phyloP scores from a whole-genome alignment of 2,888 invertebrate species.

The Deilephila porcellus region DNA sequence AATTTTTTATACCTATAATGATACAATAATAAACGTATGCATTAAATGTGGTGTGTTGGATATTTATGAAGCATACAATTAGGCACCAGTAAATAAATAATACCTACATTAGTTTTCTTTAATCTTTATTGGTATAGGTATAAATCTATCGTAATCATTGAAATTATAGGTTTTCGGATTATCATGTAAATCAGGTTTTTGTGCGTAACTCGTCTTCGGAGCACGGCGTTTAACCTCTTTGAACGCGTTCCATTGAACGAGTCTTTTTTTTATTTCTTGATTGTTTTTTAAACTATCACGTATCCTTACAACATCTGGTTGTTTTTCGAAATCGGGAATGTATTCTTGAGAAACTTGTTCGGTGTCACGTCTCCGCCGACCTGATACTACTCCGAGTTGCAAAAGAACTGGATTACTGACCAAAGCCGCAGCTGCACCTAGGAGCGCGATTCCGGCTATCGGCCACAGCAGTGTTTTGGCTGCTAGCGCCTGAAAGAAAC shows the following conservation, averaged over 20 bases:
- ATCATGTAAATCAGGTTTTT: slow-evolving; percentile 38
- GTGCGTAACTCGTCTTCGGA: slow-evolving; percentile 36
- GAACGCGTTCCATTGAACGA: slow-evolving; percentile 36
- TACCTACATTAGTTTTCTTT: slow-evolving; percentile 40
- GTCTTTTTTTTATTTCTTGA: slow-evolving; percentile 38
- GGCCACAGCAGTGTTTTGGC: slow-evolving; percentile 88
- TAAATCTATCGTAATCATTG: slow-evolving; percentile 53
- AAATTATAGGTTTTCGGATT: slow-evolving; percentile 34
- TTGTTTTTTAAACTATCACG: slow-evolving; percentile 1
- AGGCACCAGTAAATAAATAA: not conserved
- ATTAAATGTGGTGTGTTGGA: too few relatives aligned
- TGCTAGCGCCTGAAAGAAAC: slow-evolving; percentile 81
- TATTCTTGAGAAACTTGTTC: slow-evolving; percentile 55
- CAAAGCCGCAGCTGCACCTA: slow-evolving; percentile 92
- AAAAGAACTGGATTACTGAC: slow-evolving; percentile 91
- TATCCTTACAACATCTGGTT: not conserved
- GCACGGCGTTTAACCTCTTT: slow-evolving; percentile 35
- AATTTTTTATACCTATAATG: not conserved
- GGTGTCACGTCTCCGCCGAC: slow-evolving; percentile 82
- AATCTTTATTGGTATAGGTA: slow-evolving; percentile 64
- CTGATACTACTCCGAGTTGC: slow-evolving; percentile 90
- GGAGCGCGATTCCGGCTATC: slow-evolving; percentile 91
- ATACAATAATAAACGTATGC: too few relatives aligned
- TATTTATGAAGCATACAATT: too few relatives aligned
- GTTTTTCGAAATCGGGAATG: slow-evolving; percentile 39